A percentile compares a stretch with the other conserved stretches of the same genome.
These are phyloP conservation scores for Cynopterus brachyotis DNA, from an alignment of 2,113 vertebrate species.

Conservation along the genomic window DNA sequence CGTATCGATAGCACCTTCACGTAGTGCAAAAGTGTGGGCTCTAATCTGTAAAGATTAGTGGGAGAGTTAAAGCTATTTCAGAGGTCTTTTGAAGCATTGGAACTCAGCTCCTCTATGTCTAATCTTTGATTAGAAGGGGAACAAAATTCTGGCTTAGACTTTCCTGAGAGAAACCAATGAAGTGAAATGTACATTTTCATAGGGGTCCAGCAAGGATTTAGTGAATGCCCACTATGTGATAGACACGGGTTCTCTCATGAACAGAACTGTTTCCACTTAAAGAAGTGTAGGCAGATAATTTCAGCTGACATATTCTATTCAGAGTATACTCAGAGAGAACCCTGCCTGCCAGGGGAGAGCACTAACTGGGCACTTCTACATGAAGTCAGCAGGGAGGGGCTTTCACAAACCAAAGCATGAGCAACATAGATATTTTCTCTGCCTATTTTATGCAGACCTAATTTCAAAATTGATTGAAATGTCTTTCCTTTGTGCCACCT, in stretches of 20 bases:
- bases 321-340: neutral
- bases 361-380: accelerated
- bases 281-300: neutral
- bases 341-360: neutral
- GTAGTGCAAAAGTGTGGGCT: neutral
- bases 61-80: neutral
- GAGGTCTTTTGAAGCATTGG: neutral
- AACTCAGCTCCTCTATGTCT: neutral
- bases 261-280: neutral
- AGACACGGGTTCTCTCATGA: neutral
- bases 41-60: neutral
- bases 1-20: neutral
- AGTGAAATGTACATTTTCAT: neutral
- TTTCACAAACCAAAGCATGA: neutral
- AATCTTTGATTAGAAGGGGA: neutral
- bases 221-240: neutral
- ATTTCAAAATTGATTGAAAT: neutral
- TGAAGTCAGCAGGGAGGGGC: accelerated
- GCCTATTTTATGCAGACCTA: neutral
- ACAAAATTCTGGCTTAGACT: neutral
- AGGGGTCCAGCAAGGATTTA: neutral
- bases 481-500: neutral
- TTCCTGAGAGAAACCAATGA: neutral
- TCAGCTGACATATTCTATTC: neutral
- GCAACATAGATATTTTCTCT: neutral